Evolutionary conservation across 2,797 vertebrate genomes (phyloP).

Genomic region (Acrossocheilus wenchowensis): DNA sequence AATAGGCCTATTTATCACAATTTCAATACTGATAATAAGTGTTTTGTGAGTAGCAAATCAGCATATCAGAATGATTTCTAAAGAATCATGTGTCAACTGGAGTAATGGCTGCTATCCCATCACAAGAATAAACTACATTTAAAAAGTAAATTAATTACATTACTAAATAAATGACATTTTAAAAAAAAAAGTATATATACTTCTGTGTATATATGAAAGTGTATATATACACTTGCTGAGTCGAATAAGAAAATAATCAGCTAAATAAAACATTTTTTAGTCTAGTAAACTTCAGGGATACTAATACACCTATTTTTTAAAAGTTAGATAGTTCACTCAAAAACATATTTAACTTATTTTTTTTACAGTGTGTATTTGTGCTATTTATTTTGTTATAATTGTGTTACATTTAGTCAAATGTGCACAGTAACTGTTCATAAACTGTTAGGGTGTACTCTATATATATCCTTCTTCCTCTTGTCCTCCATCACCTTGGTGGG

Average conservation of each 20-base stretch:
- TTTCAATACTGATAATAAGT: neutral
- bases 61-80: neutral
- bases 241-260: neutral
- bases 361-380: neutral
- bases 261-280: neutral
- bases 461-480: conserved; percentile 39
- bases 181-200: too few relatives aligned
- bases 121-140: neutral
- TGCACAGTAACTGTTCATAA: neutral
- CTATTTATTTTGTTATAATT: neutral
- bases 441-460: neutral
- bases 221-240: neutral
- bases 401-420: neutral
- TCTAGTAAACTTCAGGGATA: neutral
- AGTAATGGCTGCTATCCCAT: neutral
- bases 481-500: conserved; percentile 66
- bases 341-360: neutral
- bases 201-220: too few relatives aligned
- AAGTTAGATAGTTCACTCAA: neutral
- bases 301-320: neutral
- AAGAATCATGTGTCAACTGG: neutral
- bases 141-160: neutral
- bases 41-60: neutral
- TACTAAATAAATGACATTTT: too few relatives aligned
- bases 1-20: neutral